Evolutionary conservation across 2,888 invertebrate species (phyloP).

Genomic region (Teleogryllus oceanicus): DNA sequence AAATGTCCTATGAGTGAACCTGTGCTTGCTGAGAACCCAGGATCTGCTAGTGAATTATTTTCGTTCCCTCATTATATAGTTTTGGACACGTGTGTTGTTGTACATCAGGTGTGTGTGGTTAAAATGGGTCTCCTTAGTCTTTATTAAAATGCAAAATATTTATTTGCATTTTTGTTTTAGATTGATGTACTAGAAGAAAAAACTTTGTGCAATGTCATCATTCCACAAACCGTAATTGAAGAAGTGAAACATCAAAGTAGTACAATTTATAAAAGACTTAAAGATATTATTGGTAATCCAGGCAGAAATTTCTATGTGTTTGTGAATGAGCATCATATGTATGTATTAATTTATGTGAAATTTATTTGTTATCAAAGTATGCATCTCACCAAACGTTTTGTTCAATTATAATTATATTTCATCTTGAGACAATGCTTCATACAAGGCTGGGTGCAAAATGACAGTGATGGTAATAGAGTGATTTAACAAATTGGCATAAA

Average conservation of each 20-base stretch:
- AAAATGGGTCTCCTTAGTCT: background rate
- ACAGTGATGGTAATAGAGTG: too few relatives aligned
- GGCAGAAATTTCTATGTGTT: conserved; percentile 85
- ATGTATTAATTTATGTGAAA: conserved; percentile 44
- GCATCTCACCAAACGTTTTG: background rate
- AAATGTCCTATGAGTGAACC: conserved; percentile 63
- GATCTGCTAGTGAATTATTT: conserved; percentile 57
- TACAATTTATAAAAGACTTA: conserved; percentile 80
- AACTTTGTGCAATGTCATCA: conserved; percentile 76
- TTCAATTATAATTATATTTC: too few relatives aligned
- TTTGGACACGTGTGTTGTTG: conserved; percentile 87
- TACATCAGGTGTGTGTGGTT: conserved; percentile 71
- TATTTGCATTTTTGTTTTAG: conserved; percentile 48
- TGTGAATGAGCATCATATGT: conserved; percentile 96
- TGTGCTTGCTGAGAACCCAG: conserved; percentile 55
- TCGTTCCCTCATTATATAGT: conserved; percentile 74
- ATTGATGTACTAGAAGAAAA: conserved; percentile 89
- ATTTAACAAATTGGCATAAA: too few relatives aligned
- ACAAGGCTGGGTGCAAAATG: too few relatives aligned
- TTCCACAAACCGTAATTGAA: conserved; percentile 85
- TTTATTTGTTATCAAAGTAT: conserved; percentile 19
- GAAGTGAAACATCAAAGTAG: conserved; percentile 89
- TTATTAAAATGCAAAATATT: conserved; percentile 29
- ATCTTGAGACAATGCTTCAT: too few relatives aligned
- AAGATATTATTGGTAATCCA: conserved; percentile 75